Evolutionary conservation across 2,797 vertebrate genomes (phyloP).

Genomic region (Xenentodon cancila): DNA sequence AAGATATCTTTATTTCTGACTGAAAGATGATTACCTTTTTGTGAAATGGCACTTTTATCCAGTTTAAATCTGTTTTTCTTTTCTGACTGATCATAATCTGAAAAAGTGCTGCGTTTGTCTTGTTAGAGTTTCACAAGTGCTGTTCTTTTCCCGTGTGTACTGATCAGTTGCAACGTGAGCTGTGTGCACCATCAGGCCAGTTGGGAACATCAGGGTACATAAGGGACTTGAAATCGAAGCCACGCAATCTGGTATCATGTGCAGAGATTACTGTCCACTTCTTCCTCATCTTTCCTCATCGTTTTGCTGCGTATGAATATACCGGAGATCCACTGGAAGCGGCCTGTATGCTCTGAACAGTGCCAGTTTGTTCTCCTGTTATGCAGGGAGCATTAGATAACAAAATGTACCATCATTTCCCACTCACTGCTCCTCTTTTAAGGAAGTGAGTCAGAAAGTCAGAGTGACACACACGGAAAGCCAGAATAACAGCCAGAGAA

Average conservation of each 20-base stretch:
- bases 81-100: background rate
- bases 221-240: constrained; percentile 11
- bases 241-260: constrained; percentile 4
- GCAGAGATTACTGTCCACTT: constrained; percentile 11
- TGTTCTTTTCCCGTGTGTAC: constrained; percentile 13
- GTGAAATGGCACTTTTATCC: constrained; percentile 40
- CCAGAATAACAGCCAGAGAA: constrained; percentile 26
- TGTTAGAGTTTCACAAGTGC: constrained; percentile 7
- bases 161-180: constrained; percentile 10
- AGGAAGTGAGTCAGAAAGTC: constrained; percentile 63
- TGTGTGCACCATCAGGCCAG: constrained; percentile 5
- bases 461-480: constrained; percentile 15
- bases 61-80: background rate
- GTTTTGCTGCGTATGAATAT: constrained; percentile 13
- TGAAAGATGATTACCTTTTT: constrained; percentile 39
- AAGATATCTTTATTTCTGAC: constrained; percentile 14
- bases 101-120: constrained; percentile 14
- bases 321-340: constrained; percentile 12
- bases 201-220: constrained; percentile 10
- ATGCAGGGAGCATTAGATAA: constrained; percentile 60
- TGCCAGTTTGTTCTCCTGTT: constrained; percentile 41
- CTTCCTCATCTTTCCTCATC: background rate
- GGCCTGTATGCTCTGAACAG: constrained; percentile 4
- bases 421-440: constrained; percentile 65
- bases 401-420: constrained; percentile 55